Conservation (phyloP, 2,797 vertebrate species). For the Squalus acanthias region DNA sequence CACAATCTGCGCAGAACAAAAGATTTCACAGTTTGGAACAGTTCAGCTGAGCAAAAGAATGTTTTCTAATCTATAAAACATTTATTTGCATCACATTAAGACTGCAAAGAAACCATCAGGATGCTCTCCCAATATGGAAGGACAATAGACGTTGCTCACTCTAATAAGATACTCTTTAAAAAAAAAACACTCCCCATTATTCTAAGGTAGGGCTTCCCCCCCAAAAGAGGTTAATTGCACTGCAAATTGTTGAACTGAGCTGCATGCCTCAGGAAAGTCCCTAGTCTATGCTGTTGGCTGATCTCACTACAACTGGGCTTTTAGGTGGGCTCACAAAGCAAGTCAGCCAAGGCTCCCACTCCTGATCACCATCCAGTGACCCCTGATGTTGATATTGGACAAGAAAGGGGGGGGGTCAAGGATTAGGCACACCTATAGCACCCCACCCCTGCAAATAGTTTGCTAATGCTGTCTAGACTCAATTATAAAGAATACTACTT, state of each 20-base stretch:
- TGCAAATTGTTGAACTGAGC: background rate
- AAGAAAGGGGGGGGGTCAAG: background rate
- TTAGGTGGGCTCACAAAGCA: background rate
- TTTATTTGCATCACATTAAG: background rate
- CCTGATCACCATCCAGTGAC: background rate
- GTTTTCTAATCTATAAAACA: background rate
- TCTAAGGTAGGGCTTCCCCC: background rate
- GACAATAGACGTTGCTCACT: background rate
- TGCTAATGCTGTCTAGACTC: background rate
- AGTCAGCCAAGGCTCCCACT: background rate
- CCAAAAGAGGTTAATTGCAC: background rate
- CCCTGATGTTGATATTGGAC: background rate
- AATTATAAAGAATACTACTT: background rate
- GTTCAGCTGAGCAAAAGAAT: background rate
- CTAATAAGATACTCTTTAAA: background rate
- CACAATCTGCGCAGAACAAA: conserved; percentile 64
- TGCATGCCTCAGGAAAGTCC: background rate
- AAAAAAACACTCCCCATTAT: background rate
- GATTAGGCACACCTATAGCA: background rate
- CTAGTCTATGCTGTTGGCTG: background rate
- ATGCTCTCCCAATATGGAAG: background rate
- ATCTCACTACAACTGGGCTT: background rate
- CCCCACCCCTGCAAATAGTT: background rate
- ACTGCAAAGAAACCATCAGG: background rate
- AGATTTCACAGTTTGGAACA: background rate